phyloP scores from a whole-genome alignment of 2,888 invertebrate species.

The Acheta domesticus region DNA sequence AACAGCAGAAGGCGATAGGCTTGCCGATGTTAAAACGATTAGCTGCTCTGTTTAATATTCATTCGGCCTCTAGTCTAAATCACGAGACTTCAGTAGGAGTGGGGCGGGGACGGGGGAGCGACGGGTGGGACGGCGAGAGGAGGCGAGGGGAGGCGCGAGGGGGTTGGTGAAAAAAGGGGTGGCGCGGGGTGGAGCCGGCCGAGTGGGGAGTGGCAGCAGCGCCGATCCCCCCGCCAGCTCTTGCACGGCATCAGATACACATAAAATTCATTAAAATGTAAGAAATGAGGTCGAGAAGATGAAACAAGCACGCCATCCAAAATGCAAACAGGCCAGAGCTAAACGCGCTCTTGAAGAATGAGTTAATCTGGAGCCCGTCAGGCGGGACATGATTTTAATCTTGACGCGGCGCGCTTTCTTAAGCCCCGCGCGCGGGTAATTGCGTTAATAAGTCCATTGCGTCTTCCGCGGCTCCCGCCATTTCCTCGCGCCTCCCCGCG shows the following conservation, averaged over 20 bases:
- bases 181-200: no score
- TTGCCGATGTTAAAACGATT: background rate
- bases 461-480: constrained; percentile 22
- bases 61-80: background rate
- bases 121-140: background rate
- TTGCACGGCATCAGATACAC: constrained; percentile 1
- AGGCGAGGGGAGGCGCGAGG: background rate
- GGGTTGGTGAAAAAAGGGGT: no score
- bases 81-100: background rate
- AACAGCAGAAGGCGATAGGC: background rate
- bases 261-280: constrained; percentile 22
- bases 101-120: background rate
- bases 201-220: no score
- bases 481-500: background rate
- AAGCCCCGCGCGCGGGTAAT: constrained; percentile 32
- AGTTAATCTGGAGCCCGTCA: constrained; percentile 36
- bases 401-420: constrained; percentile 31
- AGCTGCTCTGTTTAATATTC: background rate
- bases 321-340: constrained; percentile 34
- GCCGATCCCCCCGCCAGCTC: background rate
- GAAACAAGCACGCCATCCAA: constrained; percentile 29
- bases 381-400: constrained; percentile 35
- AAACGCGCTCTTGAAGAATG: constrained; percentile 37
- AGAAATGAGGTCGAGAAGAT: constrained; percentile 18
- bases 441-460: constrained; percentile 37